Evolutionary conservation across 2,113 vertebrate species (phyloP), one percentile per base, ranked within the genome.

Genomic region (Bubo scandiacus): DNA sequence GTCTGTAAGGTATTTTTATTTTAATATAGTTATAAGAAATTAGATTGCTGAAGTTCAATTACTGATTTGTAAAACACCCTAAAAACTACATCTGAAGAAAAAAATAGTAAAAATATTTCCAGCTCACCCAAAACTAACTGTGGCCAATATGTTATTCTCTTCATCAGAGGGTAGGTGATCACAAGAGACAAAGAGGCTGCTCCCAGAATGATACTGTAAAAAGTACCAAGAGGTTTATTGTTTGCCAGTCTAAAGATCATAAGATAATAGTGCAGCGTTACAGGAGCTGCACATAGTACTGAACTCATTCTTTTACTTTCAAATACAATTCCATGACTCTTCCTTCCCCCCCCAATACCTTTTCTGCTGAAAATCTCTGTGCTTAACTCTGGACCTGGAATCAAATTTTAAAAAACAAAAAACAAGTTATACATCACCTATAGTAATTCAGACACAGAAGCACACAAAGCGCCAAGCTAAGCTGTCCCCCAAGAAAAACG

Each of bases 121-220:
- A 90, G 65, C 97, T 96, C 96, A 99, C 99, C 99, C 93, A 99
- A 92, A 70, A 98, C 97, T 29, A 99, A 86, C 93, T 99, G 99
- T 75, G 99, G 99, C 99, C 99, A 99, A 14, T 99, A 99, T 0
- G 99, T 99, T 96, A 99, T 96, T 98, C 99, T 99, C 97, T 99
- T 99, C 99, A 99, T 99, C 88, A 99, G 96, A 3, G 99, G 99
- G 72, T 99, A 99, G 75, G 98, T 99, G 94, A 99, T 49, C 66
- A 99, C 99, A 34, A 99, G 98, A 47, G 98, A 98, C 55, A 99
- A 96, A 4, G 99, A 99, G 17, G 99, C 97, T 65, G 99, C 99
- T 92, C 99, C 99, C 88, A 99, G 98, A 77, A 97, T 70, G 30
- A 99, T 99, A 88, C 99, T 99, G 96, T 68, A 97, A 96, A 75